Percentiles rank a stretch among this genome's conserved stretches.
Evolutionary conservation across 1,140 invertebrate species (phyloP).

Genomic region (Leptonema lineaticorne): DNA sequence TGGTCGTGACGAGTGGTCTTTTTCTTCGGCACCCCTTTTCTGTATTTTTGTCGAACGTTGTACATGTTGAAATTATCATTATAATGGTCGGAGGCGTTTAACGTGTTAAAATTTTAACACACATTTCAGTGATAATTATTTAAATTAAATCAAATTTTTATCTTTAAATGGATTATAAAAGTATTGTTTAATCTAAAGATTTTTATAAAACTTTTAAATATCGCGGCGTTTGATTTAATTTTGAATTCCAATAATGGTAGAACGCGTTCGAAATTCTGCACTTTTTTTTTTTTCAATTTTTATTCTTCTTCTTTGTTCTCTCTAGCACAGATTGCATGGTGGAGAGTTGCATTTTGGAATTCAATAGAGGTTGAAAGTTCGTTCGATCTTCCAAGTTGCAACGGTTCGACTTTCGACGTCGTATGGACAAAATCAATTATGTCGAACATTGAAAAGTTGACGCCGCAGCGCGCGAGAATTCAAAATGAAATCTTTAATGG

Average conservation of each 20-base stretch:
- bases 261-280: too few relatives aligned
- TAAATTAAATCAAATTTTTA: too few relatives aligned
- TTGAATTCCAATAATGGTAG: too few relatives aligned
- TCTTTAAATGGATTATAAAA: too few relatives aligned
- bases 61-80: too few relatives aligned
- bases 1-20: constrained; percentile 18
- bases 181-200: too few relatives aligned
- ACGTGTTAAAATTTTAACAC: neutral
- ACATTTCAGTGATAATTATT: too few relatives aligned
- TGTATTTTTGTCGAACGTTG: too few relatives aligned
- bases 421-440: constrained; percentile 38
- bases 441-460: constrained; percentile 17
- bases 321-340: neutral
- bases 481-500: constrained; percentile 19
- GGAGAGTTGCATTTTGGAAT: constrained; percentile 31
- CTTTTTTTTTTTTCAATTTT: too few relatives aligned
- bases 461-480: constrained; percentile 12
- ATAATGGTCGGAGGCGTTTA: neutral
- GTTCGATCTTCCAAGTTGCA: constrained; percentile 26
- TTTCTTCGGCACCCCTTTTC: constrained; percentile 9
- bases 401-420: constrained; percentile 10
- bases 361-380: constrained; percentile 34
- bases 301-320: too few relatives aligned
- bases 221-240: too few relatives aligned
- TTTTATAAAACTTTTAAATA: too few relatives aligned